These are phyloP conservation scores for Chelonia mydas DNA, from an alignment of 2,797 vertebrate species.

Conservation along the genomic window DNA sequence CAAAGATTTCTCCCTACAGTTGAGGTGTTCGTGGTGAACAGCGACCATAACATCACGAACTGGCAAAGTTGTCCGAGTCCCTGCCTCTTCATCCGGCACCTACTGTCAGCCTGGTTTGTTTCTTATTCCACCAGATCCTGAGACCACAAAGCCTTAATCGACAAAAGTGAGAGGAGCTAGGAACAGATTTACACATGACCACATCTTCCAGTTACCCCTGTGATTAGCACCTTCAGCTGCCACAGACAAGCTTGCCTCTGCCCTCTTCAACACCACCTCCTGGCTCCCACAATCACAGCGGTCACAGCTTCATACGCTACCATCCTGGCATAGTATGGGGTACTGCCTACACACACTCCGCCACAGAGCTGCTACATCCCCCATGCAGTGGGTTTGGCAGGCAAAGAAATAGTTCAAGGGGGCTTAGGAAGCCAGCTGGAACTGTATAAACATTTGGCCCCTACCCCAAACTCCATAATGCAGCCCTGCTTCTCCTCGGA, in stretches of 20 bases:
- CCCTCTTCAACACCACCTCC: neutral
- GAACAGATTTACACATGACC: neutral
- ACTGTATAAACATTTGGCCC: neutral
- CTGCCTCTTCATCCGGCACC: neutral
- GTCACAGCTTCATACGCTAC: neutral
- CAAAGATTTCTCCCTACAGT: neutral
- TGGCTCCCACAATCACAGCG: neutral
- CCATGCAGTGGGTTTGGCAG: neutral
- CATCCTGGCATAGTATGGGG: neutral
- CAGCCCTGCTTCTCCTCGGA: neutral
- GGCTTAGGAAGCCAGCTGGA: neutral
- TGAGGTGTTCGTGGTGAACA: neutral
- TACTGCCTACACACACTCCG: too few relatives aligned
- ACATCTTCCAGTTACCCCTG: neutral
- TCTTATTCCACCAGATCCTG: neutral
- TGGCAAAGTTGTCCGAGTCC: neutral
- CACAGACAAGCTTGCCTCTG: neutral
- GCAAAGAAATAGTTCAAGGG: neutral
- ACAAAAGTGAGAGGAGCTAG: neutral
- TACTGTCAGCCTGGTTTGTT: neutral
- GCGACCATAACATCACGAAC: neutral
- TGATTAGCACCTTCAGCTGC: neutral
- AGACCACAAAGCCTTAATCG: neutral
- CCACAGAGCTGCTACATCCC: neutral
- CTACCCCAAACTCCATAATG: neutral